Percentiles rank a stretch among this genome's conserved stretches.
Conservation (phyloP, 2,888 invertebrate genomes). For the Chalcosyrphus nemorum region DNA sequence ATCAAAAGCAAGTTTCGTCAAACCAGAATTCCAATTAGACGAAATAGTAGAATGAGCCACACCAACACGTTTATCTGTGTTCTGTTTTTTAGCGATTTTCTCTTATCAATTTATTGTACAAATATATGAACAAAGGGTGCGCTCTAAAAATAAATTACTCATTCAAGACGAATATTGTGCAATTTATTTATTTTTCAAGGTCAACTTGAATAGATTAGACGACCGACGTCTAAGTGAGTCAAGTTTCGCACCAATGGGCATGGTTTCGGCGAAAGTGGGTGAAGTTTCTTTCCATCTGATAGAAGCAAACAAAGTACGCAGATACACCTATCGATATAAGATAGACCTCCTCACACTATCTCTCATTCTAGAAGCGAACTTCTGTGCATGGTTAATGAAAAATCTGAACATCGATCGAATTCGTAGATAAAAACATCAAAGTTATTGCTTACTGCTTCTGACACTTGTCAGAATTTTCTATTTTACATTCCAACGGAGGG, state of each 20-base stretch:
- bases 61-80: too few relatives aligned
- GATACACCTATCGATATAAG: not conserved
- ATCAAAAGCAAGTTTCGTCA: too few relatives aligned
- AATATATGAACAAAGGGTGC: constrained; percentile 10
- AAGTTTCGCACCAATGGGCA: not conserved
- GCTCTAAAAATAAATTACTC: constrained; percentile 17
- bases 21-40: too few relatives aligned
- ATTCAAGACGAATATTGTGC: constrained; percentile 25
- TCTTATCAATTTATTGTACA: constrained; percentile 13
- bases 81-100: too few relatives aligned
- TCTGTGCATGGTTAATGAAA: not conserved
- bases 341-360: not conserved
- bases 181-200: constrained; percentile 5
- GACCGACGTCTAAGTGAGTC: not conserved
- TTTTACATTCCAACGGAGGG: not conserved
- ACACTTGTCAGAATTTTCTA: not conserved
- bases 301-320: not conserved
- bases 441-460: not conserved
- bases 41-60: too few relatives aligned
- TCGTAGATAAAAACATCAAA: not conserved
- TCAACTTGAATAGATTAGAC: not conserved
- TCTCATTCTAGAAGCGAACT: not conserved
- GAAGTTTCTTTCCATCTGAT: not conserved
- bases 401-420: not conserved
- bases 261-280: not conserved